phyloP scores from a whole-genome alignment of 1,140 invertebrate genomes.

The Drosophila setifemur region DNA sequence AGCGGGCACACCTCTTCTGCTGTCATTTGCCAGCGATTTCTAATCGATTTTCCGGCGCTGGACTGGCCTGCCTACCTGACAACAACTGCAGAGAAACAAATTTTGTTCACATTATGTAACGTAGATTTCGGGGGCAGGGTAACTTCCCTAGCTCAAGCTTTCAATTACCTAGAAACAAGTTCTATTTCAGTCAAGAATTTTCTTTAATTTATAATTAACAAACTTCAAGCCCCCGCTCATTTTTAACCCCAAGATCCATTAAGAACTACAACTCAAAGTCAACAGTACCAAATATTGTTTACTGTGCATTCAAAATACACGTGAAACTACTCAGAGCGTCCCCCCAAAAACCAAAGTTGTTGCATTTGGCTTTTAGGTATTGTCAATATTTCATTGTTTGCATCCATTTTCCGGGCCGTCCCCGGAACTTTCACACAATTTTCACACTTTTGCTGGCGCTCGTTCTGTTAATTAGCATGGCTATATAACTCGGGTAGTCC shows the following conservation, averaged over 20 bases:
- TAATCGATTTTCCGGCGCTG: slow-evolving; percentile 73
- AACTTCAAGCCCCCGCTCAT: too few species aligned
- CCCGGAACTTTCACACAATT: slow-evolving; percentile 63
- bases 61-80: slow-evolving; percentile 8
- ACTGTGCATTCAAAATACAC: too few species aligned
- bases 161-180: too few species aligned
- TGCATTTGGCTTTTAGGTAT: slow-evolving; percentile 47
- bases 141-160: too few species aligned
- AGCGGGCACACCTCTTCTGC: slow-evolving; percentile 71
- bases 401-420: slow-evolving; percentile 7
- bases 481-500: slow-evolving; percentile 37
- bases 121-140: too few species aligned
- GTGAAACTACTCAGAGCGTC: too few species aligned
- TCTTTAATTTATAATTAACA: too few species aligned
- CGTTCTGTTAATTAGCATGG: slow-evolving; percentile 75
- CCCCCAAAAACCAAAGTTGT: slow-evolving; percentile 20
- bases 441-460: slow-evolving; percentile 56
- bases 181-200: too few species aligned
- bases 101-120: too few species aligned
- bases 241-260: too few species aligned
- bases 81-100: background rate
- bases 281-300: too few species aligned
- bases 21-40: slow-evolving; percentile 78
- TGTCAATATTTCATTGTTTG: slow-evolving; percentile 69
- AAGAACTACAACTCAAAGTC: too few species aligned